Conservation (phyloP, 2,888 invertebrate genomes). For the Lymantria dispar region DNA sequence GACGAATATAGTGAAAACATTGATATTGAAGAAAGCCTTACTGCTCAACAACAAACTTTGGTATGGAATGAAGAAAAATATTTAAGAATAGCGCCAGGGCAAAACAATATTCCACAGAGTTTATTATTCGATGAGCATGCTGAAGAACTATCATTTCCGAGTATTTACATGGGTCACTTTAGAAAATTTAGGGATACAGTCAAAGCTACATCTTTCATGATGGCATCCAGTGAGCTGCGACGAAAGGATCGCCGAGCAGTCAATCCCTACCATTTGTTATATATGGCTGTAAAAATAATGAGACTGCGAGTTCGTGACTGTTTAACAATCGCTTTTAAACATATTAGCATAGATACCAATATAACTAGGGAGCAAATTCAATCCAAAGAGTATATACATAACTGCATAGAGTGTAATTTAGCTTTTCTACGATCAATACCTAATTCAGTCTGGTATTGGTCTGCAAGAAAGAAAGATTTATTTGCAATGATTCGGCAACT, state of each 20-base stretch:
- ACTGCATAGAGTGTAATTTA: conserved; percentile 23
- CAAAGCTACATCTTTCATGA: conserved; percentile 1
- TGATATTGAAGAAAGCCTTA: conserved; percentile 40
- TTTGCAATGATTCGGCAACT: conserved; percentile 57
- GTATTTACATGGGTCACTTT: conserved; percentile 40
- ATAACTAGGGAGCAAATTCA: neutral
- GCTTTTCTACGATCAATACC: conserved; percentile 48
- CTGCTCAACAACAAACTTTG: neutral
- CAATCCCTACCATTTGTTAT: neutral
- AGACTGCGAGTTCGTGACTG: neutral
- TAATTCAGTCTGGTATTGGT: conserved; percentile 53
- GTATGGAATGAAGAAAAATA: neutral
- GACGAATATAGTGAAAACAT: conserved; percentile 5
- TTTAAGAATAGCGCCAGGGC: conserved; percentile 6
- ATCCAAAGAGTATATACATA: neutral
- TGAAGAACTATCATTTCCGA: conserved; percentile 52
- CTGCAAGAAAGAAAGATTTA: conserved; percentile 46
- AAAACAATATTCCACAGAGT: neutral
- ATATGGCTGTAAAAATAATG: neutral
- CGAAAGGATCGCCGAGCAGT: neutral
- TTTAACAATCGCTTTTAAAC: neutral
- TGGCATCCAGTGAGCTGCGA: neutral
- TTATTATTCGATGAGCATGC: conserved; percentile 39
- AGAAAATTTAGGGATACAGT: conserved; percentile 34
- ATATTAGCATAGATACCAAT: neutral